A percentile compares a stretch with the other conserved stretches of the same genome.
Conservation (phyloP, 2,888 invertebrate genomes). For the Tenodera sinensis region DNA sequence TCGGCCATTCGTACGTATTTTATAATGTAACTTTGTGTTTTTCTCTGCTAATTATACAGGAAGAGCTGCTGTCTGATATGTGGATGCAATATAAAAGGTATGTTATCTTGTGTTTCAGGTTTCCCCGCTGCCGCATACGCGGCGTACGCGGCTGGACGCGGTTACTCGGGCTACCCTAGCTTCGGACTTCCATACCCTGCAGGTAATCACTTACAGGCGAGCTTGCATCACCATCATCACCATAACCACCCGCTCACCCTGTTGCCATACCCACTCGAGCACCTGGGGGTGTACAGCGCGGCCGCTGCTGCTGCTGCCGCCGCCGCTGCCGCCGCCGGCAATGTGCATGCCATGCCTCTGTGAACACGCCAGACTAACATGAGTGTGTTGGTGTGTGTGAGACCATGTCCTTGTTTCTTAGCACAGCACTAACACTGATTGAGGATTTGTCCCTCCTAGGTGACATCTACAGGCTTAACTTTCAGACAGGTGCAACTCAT, state of each 20-base stretch:
- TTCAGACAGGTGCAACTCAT: no score
- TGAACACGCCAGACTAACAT: slow-evolving; percentile 52
- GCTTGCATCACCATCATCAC: slow-evolving; percentile 65
- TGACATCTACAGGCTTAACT: no score
- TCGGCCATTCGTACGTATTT: no score
- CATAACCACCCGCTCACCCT: slow-evolving; percentile 39
- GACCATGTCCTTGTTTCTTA: not conserved
- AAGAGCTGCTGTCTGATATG: not conserved
- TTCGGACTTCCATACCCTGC: slow-evolving; percentile 97
- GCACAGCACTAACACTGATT: not conserved
- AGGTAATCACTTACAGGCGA: slow-evolving; percentile 85
- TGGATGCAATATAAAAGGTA: not conserved
- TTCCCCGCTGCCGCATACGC: slow-evolving; percentile 93
- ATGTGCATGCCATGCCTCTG: slow-evolving; percentile 76
- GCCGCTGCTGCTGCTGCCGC: slow-evolving; percentile 43
- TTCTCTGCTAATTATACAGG: not conserved
- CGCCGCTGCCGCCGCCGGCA: slow-evolving; percentile 47
- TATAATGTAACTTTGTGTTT: not conserved
- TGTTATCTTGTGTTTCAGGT: slow-evolving; percentile 59
- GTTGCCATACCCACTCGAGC: slow-evolving; percentile 42
- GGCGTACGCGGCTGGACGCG: slow-evolving; percentile 93
- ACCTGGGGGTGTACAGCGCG: slow-evolving; percentile 47
- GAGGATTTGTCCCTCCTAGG: no score
- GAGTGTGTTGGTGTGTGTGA: not conserved
- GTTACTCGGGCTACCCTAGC: slow-evolving; percentile 96